A percentile compares a stretch with the other conserved stretches of the same genome.
Conservation (phyloP, 2,888 invertebrate genomes). For the Drosophila fungiperda region DNA sequence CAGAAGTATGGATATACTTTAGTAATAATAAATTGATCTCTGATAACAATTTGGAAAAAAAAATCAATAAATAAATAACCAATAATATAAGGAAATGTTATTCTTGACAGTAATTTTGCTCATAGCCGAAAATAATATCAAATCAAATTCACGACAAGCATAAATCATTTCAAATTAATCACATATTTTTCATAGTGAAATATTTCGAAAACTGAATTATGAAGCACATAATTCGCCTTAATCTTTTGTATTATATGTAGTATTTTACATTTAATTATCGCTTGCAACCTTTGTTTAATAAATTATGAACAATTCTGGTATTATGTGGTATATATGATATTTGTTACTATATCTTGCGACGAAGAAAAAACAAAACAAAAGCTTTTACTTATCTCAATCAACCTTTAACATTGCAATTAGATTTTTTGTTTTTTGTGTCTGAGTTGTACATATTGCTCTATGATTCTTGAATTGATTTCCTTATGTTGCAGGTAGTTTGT, state of each 20-base stretch:
- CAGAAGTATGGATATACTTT: not conserved
- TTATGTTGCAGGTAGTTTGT: constrained; percentile 48
- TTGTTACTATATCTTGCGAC: constrained; percentile 28
- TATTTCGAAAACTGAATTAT: not conserved
- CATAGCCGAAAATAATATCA: constrained; percentile 10
- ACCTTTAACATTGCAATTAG: constrained; percentile 55
- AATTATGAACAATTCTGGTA: constrained; percentile 40
- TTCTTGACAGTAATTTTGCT: not conserved
- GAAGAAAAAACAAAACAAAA: constrained; percentile 27
- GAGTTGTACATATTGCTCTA: constrained; percentile 67
- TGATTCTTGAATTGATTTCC: constrained; percentile 36
- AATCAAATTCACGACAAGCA: constrained; percentile 1
- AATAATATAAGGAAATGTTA: constrained; percentile 5
- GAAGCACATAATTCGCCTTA: not conserved
- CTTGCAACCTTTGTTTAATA: constrained; percentile 4
- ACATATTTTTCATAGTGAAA: constrained; percentile 1
- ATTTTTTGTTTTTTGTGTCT: constrained; percentile 36
- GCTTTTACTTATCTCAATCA: constrained; percentile 39
- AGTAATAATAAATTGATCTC: not conserved
- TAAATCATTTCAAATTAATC: constrained; percentile 6
- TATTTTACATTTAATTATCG: constrained; percentile 13
- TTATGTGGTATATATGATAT: constrained; percentile 8
- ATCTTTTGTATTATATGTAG: not conserved
- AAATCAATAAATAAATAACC: not conserved
- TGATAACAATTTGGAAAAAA: constrained; percentile 2